Percentiles rank a stretch among this genome's conserved stretches.
Conservation (phyloP, 2,113 vertebrate species). For the Sturnus vulgaris region DNA sequence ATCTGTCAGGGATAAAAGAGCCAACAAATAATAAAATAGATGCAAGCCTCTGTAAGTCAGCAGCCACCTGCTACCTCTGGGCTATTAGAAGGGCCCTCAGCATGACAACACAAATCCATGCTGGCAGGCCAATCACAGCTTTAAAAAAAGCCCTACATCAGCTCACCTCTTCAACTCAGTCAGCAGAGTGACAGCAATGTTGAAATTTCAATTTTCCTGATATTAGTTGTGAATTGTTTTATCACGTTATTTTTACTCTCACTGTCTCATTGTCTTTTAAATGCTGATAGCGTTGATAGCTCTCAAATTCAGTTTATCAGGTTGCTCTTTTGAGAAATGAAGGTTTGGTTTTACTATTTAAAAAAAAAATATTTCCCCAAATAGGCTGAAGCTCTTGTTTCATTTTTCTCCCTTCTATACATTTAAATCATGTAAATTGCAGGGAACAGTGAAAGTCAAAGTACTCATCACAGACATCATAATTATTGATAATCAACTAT, state of each 20-base stretch:
- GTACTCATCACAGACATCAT: not conserved
- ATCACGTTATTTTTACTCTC: conserved; percentile 51
- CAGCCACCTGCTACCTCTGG: conserved; percentile 68
- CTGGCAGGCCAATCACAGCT: conserved; percentile 70
- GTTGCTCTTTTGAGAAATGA: not conserved
- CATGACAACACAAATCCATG: conserved; percentile 67
- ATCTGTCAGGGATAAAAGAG: conserved; percentile 71
- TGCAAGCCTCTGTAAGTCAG: conserved; percentile 73
- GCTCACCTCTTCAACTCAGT: conserved; percentile 24
- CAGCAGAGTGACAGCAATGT: conserved; percentile 40
- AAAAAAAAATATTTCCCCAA: not conserved
- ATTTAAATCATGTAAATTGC: conserved; percentile 24
- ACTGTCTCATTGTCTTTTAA: not conserved
- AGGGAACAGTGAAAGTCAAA: conserved; percentile 7
- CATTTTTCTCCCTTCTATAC: not conserved
- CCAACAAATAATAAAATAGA: conserved; percentile 76
- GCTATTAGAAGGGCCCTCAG: conserved; percentile 61
- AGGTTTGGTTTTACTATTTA: not conserved
- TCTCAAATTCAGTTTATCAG: conserved; percentile 7
- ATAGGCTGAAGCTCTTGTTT: not conserved
- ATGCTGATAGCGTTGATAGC: conserved; percentile 38
- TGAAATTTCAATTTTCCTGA: conserved; percentile 59
- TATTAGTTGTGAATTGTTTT: conserved; percentile 66
- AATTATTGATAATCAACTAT: conserved; percentile 43
- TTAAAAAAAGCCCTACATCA: conserved; percentile 55